Percentiles rank a stretch among this genome's conserved stretches.
Evolutionary conservation across 2,797 vertebrate genomes (phyloP).

Genomic region (Botia almorhae): DNA sequence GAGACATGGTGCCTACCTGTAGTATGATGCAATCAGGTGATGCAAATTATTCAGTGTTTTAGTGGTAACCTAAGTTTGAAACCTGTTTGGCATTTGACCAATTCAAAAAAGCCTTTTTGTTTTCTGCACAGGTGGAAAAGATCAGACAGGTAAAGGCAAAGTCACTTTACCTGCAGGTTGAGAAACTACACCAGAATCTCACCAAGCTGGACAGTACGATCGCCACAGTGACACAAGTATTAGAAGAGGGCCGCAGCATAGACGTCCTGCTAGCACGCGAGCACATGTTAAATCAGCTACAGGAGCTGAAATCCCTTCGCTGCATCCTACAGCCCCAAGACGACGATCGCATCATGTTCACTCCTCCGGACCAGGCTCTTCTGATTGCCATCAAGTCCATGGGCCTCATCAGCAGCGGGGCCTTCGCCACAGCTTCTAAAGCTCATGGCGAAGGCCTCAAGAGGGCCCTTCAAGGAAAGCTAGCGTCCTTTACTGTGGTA

Average conservation of each 20-base stretch:
- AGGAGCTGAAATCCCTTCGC: constrained; percentile 92
- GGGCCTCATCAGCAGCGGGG: constrained; percentile 95
- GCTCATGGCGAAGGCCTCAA: constrained; percentile 94
- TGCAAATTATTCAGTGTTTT: too few species aligned
- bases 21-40: background rate
- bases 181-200: constrained; percentile 95
- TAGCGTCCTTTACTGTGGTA: constrained; percentile 91
- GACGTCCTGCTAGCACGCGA: constrained; percentile 93
- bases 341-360: constrained; percentile 96
- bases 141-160: constrained; percentile 98
- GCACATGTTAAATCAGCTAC: constrained; percentile 95
- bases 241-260: constrained; percentile 93
- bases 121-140: constrained; percentile 89
- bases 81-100: background rate
- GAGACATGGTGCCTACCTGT: background rate
- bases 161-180: constrained; percentile 96
- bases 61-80: background rate
- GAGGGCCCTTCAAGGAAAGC: constrained; percentile 90
- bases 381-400: constrained; percentile 94
- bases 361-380: constrained; percentile 92
- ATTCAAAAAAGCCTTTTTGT: background rate
- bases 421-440: constrained; percentile 94
- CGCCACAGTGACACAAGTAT: constrained; percentile 92
- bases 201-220: constrained; percentile 96
- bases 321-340: constrained; percentile 94